Conservation (phyloP, 2,797 vertebrate species). For the Arctocebus calabarensis region DNA sequence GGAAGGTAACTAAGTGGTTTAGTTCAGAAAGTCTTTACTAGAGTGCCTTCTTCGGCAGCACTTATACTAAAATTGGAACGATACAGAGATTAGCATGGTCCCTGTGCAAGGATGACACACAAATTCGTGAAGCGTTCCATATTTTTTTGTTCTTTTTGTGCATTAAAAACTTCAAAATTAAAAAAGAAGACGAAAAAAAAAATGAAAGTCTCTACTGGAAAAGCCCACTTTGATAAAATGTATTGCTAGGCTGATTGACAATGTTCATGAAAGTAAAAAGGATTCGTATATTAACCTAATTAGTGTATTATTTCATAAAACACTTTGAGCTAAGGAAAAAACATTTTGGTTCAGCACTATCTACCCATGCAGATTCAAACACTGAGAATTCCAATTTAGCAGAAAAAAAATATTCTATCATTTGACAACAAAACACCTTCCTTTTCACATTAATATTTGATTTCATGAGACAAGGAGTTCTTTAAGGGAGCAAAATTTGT, state of each 20-base stretch:
- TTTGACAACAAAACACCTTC: not conserved
- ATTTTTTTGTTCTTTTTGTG: too few relatives aligned
- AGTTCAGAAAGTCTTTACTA: not conserved
- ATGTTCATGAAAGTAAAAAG: conserved; percentile 8
- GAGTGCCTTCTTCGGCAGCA: not conserved
- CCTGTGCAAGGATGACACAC: too few relatives aligned
- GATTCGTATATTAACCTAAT: not conserved
- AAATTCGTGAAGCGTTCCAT: too few relatives aligned
- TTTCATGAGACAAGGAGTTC: not conserved
- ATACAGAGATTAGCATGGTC: too few relatives aligned
- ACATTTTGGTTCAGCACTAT: not conserved
- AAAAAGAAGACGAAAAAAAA: too few relatives aligned
- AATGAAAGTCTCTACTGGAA: not conserved
- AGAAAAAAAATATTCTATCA: not conserved
- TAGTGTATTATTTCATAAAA: not conserved
- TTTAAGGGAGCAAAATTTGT: not conserved
- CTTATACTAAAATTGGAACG: too few relatives aligned
- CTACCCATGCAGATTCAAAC: not conserved
- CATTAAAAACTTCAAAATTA: too few relatives aligned
- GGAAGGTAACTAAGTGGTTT: not conserved
- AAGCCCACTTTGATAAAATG: not conserved
- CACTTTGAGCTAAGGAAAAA: not conserved
- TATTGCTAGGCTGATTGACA: not conserved
- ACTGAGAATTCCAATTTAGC: not conserved
- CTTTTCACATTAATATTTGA: not conserved